phyloP scores from a whole-genome alignment of 1,140 invertebrate species.

The Drosophila repletoides region DNA sequence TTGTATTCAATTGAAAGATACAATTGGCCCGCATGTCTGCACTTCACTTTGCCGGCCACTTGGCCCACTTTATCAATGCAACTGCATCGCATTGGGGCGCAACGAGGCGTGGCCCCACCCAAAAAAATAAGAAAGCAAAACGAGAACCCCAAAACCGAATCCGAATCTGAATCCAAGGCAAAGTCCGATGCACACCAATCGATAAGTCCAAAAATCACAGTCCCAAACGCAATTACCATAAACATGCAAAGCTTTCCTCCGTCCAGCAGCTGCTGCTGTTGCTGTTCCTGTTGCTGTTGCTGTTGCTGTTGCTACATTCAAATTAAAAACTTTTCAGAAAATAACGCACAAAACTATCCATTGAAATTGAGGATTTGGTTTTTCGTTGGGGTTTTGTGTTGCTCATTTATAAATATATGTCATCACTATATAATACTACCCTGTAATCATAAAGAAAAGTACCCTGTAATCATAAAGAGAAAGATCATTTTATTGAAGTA shows the following conservation, averaged over 20 bases:
- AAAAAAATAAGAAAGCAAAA: not conserved
- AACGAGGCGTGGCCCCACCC: conserved; percentile 14
- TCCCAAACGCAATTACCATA: conserved; percentile 61
- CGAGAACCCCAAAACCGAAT: not conserved
- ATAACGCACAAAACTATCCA: conserved; percentile 58
- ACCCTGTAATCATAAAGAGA: too few relatives aligned
- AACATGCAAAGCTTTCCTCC: conserved; percentile 54
- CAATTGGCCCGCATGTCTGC: conserved; percentile 48
- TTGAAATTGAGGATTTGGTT: not conserved
- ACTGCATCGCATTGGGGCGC: conserved; percentile 18
- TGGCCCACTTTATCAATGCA: conserved; percentile 32
- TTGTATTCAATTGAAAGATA: conserved; percentile 31
- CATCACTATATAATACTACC: conserved; percentile 3
- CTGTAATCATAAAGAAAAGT: too few relatives aligned
- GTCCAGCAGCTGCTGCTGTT: conserved; percentile 38
- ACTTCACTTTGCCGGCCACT: conserved; percentile 22
- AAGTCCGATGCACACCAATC: conserved; percentile 35
- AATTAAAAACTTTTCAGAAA: conserved; percentile 64
- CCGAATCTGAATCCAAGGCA: conserved; percentile 11
- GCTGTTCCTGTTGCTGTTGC: conserved; percentile 41
- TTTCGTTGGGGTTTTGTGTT: too few relatives aligned
- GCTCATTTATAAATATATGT: conserved; percentile 9
- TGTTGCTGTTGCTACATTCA: conserved; percentile 44
- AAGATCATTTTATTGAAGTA: too few relatives aligned
- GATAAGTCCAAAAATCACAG: conserved; percentile 30